Percentiles rank a stretch among this genome's conserved stretches.
phyloP scores from a whole-genome alignment of 64 coral and sea anemone genomes.

The Platygyra sinensis region DNA sequence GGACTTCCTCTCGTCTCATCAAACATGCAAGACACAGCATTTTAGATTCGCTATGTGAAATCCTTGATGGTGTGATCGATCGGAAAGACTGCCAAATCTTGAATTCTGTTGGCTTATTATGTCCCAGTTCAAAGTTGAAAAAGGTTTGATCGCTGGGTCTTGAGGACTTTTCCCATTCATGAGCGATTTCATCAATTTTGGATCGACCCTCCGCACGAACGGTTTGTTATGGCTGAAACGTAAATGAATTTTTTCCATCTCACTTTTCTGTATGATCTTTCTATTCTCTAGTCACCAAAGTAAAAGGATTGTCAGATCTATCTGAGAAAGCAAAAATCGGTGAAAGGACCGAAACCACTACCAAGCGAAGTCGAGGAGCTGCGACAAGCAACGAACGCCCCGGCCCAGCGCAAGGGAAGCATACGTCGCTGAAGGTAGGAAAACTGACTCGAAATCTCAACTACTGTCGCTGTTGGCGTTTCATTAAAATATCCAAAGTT shows the following conservation, averaged over 20 bases:
- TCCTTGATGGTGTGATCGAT: constrained; percentile 15
- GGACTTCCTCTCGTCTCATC: constrained; percentile 14
- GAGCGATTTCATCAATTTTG: neutral
- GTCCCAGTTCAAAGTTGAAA: constrained; percentile 75
- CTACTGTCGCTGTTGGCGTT: neutral
- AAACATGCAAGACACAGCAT: constrained; percentile 39
- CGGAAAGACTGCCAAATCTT: neutral
- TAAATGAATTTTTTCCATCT: constrained; percentile 8
- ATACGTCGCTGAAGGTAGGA: constrained; percentile 34
- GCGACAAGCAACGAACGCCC: constrained; percentile 25
- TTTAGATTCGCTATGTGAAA: constrained; percentile 35
- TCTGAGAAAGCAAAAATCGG: constrained; percentile 37
- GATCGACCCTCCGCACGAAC: neutral
- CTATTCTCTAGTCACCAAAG: constrained; percentile 58
- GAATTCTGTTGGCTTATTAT: constrained; percentile 25
- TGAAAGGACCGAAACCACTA: constrained; percentile 8
- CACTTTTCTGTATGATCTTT: neutral
- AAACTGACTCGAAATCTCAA: constrained; percentile 12
- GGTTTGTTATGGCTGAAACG: constrained; percentile 25
- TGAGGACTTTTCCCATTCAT: neutral
- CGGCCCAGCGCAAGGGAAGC: neutral
- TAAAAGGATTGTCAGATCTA: constrained; percentile 57
- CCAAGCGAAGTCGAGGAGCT: constrained; percentile 39
- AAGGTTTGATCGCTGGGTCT: constrained; percentile 21
- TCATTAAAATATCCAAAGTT: neutral